These are phyloP conservation scores for Malurus splendens DNA, from an alignment of 2,797 vertebrate genomes.

Conservation along the genomic window DNA sequence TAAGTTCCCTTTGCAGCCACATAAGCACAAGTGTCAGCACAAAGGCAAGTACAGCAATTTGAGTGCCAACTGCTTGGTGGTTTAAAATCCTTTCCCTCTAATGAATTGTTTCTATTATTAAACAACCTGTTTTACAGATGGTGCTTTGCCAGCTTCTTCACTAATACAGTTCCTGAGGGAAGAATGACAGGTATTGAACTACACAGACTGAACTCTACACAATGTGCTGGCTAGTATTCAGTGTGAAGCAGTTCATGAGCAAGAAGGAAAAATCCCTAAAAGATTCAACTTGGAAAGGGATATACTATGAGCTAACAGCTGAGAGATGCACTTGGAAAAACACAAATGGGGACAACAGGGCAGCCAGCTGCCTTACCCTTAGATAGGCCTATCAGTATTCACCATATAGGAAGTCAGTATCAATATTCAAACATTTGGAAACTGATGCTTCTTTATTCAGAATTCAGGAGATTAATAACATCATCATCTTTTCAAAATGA, in stretches of 20 bases:
- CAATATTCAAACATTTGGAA: not conserved
- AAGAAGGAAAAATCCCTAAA: not conserved
- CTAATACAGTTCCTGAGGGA: not conserved
- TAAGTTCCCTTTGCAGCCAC: conserved; percentile 1
- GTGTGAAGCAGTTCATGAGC: not conserved
- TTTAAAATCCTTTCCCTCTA: conserved; percentile 16
- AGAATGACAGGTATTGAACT: not conserved
- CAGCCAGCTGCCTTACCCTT: not conserved
- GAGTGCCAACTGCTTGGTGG: not conserved
- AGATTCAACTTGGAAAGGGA: not conserved
- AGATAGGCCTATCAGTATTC: not conserved
- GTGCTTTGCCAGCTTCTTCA: not conserved
- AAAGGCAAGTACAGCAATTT: conserved; percentile 18
- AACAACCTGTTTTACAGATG: not conserved
- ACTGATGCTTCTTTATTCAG: not conserved
- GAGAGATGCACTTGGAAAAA: not conserved
- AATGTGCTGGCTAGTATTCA: not conserved
- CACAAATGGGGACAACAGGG: not conserved
- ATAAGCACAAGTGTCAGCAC: conserved; percentile 16
- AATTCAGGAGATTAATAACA: not conserved
- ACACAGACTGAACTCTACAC: not conserved
- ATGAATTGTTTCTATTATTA: conserved; percentile 10
- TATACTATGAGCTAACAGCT: not conserved
- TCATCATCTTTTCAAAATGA: not conserved
- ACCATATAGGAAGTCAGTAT: not conserved